Evolutionary conservation across 2,888 invertebrate species (phyloP), one percentile per base, ranked within the genome.

Genomic region (Odontothrips loti): DNA sequence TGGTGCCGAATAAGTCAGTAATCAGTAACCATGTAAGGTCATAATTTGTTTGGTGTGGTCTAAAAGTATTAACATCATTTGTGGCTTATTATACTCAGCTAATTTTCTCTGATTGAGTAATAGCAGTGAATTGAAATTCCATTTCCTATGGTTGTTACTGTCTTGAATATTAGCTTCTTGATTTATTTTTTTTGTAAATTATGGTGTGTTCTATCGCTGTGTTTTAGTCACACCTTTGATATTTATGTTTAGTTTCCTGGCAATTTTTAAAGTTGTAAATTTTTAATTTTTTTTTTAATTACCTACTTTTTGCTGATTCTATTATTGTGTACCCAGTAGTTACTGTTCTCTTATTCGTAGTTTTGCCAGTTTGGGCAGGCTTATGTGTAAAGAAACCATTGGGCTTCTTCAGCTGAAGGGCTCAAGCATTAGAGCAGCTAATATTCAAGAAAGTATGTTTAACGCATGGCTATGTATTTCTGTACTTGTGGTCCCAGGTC

Each of bases 121-220:
- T 27, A 12, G 23, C 17, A 20, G 17, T 58, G 17, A 58, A 58
- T 17, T 17, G 11, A 58, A 12, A 20, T 17, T n/a, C 17, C 12
- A 51, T n/a, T 20, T n/a, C n/a, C 58, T n/a, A 17, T 15, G 58
- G 15, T 58, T 58, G 58, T 20, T 23, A 75, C 68, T 75, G 12
- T 75, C 68, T 75, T 75, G 68, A 75, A 75, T 75, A 75, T 75
- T 75, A 75, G 68, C 27, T 75, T 75, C 68, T 27, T 75, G 11
- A 27, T 27, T 12, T 12, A 12, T 23, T 12, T 75, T 75, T 68
- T 68, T 23, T 1, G 10, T 68, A 11, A 68, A 27, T 27, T 0
- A 6, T 58, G 58, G 17, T 9, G 58, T 58, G 34, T 43, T 43
- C 34, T 43, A 43, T 4, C 6, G 34, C 34, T 43, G 2, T 43